phyloP scores from a whole-genome alignment of 2,888 invertebrate species.

The Apamea sordens region DNA sequence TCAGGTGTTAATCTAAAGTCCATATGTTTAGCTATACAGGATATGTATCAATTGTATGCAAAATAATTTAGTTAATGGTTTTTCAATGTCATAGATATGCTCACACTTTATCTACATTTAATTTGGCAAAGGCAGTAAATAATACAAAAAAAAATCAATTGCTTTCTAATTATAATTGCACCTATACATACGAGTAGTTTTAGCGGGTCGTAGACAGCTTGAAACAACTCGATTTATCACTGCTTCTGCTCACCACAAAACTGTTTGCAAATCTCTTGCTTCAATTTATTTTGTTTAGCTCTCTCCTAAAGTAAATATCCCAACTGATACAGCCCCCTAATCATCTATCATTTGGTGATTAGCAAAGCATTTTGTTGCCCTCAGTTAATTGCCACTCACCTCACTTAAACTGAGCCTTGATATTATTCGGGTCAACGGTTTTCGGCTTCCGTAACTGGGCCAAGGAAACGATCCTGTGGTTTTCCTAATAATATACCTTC shows the following conservation, averaged over 20 bases:
- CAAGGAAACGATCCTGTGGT: slow-evolving; percentile 45
- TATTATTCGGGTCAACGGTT: slow-evolving; percentile 55
- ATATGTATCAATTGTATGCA: too few species aligned
- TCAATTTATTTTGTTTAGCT: neutral
- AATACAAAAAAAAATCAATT: too few species aligned
- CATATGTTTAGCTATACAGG: too few species aligned
- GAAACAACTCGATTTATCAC: neutral
- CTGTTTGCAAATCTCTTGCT: neutral
- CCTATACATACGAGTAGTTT: neutral
- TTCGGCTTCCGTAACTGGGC: slow-evolving; percentile 40
- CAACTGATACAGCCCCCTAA: slow-evolving; percentile 15
- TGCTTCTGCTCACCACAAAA: neutral
- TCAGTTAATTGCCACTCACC: slow-evolving; percentile 49
- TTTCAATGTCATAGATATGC: too few species aligned
- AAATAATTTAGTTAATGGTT: too few species aligned
- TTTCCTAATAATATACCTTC: slow-evolving; percentile 28
- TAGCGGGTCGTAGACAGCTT: neutral
- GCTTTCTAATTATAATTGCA: too few species aligned
- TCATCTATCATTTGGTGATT: slow-evolving; percentile 49
- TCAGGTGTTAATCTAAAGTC: too few species aligned
- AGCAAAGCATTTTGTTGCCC: slow-evolving; percentile 39
- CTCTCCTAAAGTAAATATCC: slow-evolving; percentile 11
- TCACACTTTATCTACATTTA: too few species aligned
- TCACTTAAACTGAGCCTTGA: slow-evolving; percentile 43
- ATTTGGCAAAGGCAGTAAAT: too few species aligned